Percentiles rank a stretch among this genome's conserved stretches.
These are phyloP conservation scores for Buphagus erythrorhynchus DNA, from an alignment of 2,797 vertebrate genomes.

Conservation along the genomic window DNA sequence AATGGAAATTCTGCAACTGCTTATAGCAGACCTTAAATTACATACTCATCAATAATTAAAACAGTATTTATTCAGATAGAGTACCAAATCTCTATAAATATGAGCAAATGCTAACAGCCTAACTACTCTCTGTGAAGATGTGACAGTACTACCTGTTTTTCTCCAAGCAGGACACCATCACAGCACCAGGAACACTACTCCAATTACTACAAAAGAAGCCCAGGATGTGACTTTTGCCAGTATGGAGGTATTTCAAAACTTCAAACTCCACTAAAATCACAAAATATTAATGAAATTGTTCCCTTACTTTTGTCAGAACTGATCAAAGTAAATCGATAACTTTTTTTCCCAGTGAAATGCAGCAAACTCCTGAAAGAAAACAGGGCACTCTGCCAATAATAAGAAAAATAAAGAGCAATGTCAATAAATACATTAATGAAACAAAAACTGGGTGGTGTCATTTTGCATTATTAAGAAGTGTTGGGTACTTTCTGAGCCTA, in stretches of 20 bases:
- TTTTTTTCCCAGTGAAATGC: neutral
- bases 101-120: neutral
- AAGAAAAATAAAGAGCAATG: neutral
- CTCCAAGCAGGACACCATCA: neutral
- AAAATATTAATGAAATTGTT: neutral
- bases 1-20: neutral
- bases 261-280: neutral
- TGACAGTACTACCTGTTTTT: accelerated
- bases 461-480: neutral
- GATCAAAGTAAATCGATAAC: neutral
- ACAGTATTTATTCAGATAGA: neutral
- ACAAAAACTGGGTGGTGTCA: neutral
- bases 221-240: neutral
- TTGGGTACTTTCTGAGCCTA: neutral
- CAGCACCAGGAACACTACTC: neutral
- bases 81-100: neutral
- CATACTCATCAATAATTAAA: neutral
- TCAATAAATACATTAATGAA: neutral
- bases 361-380: neutral
- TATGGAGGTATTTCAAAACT: neutral
- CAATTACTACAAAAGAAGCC: neutral
- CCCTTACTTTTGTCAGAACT: neutral
- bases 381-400: neutral
- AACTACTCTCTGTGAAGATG: neutral
- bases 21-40: neutral